Conservation (phyloP, 2,888 invertebrate species). For the Parthenolecanium corni region DNA sequence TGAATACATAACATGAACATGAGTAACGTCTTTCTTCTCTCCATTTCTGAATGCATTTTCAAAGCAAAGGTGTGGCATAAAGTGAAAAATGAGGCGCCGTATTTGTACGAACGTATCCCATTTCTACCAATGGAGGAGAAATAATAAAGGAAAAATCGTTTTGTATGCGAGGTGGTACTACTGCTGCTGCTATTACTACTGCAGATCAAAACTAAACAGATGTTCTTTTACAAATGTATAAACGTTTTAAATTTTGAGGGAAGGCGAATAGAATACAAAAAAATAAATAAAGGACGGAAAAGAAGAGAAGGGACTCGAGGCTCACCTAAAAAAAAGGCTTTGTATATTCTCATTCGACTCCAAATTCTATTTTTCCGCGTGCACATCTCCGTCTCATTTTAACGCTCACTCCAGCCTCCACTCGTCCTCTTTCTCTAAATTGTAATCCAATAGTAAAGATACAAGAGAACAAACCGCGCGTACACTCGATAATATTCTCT, state of each 20-base stretch:
- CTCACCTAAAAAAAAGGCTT: not conserved
- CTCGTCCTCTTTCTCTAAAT: slow-evolving; percentile 6
- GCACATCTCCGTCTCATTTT: not conserved
- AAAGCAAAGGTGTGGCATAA: slow-evolving; percentile 20
- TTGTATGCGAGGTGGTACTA: not conserved
- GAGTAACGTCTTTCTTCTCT: too few relatives aligned
- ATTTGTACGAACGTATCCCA: slow-evolving; percentile 20
- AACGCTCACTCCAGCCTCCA: not conserved
- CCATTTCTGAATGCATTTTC: too few relatives aligned
- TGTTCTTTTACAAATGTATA: slow-evolving; percentile 23
- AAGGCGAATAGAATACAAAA: not conserved
- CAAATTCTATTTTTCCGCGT: not conserved
- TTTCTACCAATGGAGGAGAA: slow-evolving; percentile 20
- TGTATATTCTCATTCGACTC: slow-evolving; percentile 2
- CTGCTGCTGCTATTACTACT: too few relatives aligned
- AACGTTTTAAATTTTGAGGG: slow-evolving; percentile 22
- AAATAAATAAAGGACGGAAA: slow-evolving; percentile 12
- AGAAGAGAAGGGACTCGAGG: slow-evolving; percentile 5
- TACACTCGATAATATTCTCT: not conserved
- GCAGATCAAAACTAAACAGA: slow-evolving; percentile 24
- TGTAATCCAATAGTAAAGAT: slow-evolving; percentile 27
- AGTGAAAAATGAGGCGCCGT: slow-evolving; percentile 27
- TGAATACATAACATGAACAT: too few relatives aligned
- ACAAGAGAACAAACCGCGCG: slow-evolving; percentile 23
- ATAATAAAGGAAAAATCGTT: slow-evolving; percentile 7